Evolutionary conservation across 2,113 vertebrate species (phyloP).

Genomic region (Propithecus coquereli): DNA sequence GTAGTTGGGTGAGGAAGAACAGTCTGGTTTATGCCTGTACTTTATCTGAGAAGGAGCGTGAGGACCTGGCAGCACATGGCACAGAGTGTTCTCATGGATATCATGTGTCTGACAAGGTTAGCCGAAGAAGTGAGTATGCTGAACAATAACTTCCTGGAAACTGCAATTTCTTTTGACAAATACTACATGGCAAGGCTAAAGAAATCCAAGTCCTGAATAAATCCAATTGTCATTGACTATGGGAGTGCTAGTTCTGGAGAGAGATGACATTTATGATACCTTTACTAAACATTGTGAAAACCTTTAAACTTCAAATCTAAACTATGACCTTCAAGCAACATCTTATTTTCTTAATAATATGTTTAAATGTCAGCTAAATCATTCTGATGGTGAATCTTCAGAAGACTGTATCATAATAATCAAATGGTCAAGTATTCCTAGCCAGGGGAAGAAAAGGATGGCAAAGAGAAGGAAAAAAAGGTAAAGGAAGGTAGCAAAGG

Average conservation of each 20-base stretch:
- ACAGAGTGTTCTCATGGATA: neutral
- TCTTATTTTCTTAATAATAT: constrained; percentile 53
- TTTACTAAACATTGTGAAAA: constrained; percentile 60
- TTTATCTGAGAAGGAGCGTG: neutral
- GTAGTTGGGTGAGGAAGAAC: neutral
- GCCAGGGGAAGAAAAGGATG: neutral
- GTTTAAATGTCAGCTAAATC: constrained; percentile 62
- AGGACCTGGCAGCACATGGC: neutral
- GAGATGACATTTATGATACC: constrained; percentile 61
- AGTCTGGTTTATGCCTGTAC: neutral
- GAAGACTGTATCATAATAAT: constrained; percentile 49
- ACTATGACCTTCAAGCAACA: constrained; percentile 46
- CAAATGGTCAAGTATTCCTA: constrained; percentile 34
- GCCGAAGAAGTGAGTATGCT: neutral
- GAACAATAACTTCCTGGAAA: constrained; percentile 41
- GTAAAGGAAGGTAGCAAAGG: neutral
- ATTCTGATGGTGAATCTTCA: constrained; percentile 36
- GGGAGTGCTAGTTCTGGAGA: constrained; percentile 23
- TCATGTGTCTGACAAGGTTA: neutral
- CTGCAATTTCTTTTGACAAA: constrained; percentile 20
- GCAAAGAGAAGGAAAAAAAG: neutral
- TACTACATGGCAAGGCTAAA: constrained; percentile 33
- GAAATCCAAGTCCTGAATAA: constrained; percentile 53
- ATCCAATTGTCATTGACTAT: constrained; percentile 49
- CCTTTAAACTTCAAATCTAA: constrained; percentile 58